Percentiles rank a stretch among this genome's conserved stretches.
Evolutionary conservation across 2,888 invertebrate species (phyloP).

Genomic region (Aleiodes alternator): DNA sequence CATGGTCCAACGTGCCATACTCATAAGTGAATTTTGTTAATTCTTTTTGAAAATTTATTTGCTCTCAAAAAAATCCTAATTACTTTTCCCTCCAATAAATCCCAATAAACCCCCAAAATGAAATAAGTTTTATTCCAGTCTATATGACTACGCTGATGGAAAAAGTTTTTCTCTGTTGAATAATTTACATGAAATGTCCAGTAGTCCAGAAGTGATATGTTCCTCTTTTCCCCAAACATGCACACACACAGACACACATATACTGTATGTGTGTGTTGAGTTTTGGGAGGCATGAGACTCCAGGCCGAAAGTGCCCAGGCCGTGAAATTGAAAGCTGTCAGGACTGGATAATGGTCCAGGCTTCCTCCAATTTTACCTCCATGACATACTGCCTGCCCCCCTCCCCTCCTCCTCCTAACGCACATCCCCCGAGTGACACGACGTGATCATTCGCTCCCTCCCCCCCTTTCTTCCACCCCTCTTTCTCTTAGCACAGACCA

Average conservation of each 20-base stretch:
- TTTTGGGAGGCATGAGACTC: constrained; percentile 10
- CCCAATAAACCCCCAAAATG: no score
- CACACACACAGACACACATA: neutral
- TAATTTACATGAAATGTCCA: neutral
- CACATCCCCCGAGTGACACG: constrained; percentile 29
- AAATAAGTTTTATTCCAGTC: no score
- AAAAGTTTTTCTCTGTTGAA: neutral
- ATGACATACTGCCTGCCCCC: constrained; percentile 49
- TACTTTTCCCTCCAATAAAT: no score
- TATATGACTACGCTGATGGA: no score
- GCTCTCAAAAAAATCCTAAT: no score
- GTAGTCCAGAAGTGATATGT: neutral
- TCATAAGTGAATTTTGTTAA: no score
- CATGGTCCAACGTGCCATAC: no score
- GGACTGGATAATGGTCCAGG: constrained; percentile 45
- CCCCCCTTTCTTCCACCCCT: neutral
- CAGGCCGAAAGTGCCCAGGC: constrained; percentile 52
- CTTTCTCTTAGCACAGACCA: neutral
- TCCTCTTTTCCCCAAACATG: constrained; percentile 2
- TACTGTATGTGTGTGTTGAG: constrained; percentile 20
- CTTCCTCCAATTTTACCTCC: constrained; percentile 55
- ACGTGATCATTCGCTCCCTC: neutral
- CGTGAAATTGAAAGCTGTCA: constrained; percentile 62
- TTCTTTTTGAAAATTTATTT: no score
- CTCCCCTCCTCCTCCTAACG: constrained; percentile 37